Conservation (phyloP, 2,888 invertebrate genomes). For the Agrotis segetum region DNA sequence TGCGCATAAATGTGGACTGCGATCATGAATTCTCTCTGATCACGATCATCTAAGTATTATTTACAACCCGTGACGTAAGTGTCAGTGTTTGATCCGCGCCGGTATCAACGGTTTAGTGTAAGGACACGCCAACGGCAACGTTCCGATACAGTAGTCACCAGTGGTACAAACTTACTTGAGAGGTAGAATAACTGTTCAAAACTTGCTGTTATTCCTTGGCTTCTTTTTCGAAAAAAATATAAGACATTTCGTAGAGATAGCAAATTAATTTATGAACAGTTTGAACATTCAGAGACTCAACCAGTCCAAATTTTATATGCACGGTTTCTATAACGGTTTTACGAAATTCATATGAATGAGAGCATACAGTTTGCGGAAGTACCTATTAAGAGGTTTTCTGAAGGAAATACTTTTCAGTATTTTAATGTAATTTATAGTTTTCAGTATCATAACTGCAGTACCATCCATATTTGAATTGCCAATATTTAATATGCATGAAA, state of each 20-base stretch:
- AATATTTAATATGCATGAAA: not conserved
- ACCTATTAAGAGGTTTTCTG: not conserved
- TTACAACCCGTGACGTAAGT: slow-evolving; percentile 64
- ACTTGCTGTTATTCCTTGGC: not conserved
- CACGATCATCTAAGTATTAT: slow-evolving; percentile 61
- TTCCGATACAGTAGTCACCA: slow-evolving; percentile 1
- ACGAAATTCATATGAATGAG: slow-evolving; percentile 16
- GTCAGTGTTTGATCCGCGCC: slow-evolving; percentile 44
- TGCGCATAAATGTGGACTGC: slow-evolving; percentile 73
- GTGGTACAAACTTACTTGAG: not conserved
- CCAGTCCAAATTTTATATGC: slow-evolving; percentile 23
- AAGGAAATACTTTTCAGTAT: not conserved
- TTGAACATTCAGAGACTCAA: slow-evolving; percentile 17
- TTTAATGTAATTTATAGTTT: not conserved
- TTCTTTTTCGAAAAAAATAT: slow-evolving; percentile 1
- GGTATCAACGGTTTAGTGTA: slow-evolving; percentile 33
- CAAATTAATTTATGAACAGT: slow-evolving; percentile 5
- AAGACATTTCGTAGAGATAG: not conserved
- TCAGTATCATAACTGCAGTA: too few relatives aligned
- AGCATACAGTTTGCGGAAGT: not conserved
- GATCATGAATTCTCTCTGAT: slow-evolving; percentile 63
- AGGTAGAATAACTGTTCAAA: not conserved
- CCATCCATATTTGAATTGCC: too few relatives aligned
- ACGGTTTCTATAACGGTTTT: slow-evolving; percentile 19
- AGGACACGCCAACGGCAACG: slow-evolving; percentile 17